Evolutionary conservation across 2,888 invertebrate genomes (phyloP).

Genomic region (Polyploca ridens): DNA sequence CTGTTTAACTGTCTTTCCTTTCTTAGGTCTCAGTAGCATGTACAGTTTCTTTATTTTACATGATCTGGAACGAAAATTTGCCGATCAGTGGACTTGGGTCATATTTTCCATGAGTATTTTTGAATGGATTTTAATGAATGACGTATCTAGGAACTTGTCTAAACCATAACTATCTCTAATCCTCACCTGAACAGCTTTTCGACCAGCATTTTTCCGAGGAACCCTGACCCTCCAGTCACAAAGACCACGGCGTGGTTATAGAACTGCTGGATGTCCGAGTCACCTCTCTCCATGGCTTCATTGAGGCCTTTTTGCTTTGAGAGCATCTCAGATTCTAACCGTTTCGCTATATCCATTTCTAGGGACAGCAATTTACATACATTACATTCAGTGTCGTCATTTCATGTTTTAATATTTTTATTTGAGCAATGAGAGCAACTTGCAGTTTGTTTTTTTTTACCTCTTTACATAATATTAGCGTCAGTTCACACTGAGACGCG

Average conservation of each 20-base stretch:
- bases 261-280: conserved; percentile 41
- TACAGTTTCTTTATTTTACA: conserved; percentile 26
- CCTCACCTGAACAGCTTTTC: conserved; percentile 88
- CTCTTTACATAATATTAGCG: too few species aligned
- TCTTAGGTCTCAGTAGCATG: conserved; percentile 38
- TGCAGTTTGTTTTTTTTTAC: too few species aligned
- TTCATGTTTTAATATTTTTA: too few species aligned
- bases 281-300: conserved; percentile 27
- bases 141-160: too few species aligned
- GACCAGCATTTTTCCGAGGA: conserved; percentile 95
- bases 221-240: conserved; percentile 95
- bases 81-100: conserved; percentile 9
- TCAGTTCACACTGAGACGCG: too few species aligned
- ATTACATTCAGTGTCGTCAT: too few species aligned
- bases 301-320: conserved; percentile 23
- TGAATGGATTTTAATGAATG: too few species aligned
- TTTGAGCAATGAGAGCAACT: too few species aligned
- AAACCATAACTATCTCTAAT: background rate
- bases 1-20: conserved; percentile 30
- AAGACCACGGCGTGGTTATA: conserved; percentile 76
- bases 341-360: background rate
- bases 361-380: background rate
- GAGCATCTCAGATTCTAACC: background rate
- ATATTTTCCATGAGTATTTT: too few species aligned
- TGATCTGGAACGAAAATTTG: conserved; percentile 3